A percentile compares a stretch with the other conserved stretches of the same genome.
Conservation (phyloP, 1,140 invertebrate species). For the Pseudachorutes palmiensis region DNA sequence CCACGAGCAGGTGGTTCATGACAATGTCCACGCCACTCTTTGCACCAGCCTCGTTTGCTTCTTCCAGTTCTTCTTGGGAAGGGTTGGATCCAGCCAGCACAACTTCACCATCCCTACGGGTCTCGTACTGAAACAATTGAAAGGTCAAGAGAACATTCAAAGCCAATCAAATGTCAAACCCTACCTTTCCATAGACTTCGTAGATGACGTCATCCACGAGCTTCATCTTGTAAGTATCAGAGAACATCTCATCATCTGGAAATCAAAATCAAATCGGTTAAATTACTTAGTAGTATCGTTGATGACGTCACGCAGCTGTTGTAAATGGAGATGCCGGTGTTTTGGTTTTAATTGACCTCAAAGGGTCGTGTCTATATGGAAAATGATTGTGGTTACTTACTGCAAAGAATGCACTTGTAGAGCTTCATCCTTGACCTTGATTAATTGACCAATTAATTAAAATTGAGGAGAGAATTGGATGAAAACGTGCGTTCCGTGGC, state of each 20-base stretch:
- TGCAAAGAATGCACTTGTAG: slow-evolving; percentile 88
- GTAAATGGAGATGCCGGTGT: neutral
- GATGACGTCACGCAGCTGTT: too few relatives aligned
- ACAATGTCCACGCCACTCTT: slow-evolving; percentile 86
- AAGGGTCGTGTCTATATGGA: neutral
- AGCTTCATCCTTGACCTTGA: slow-evolving; percentile 72
- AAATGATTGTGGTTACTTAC: slow-evolving; percentile 48
- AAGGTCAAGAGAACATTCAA: neutral
- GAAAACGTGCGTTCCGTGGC: slow-evolving; percentile 9
- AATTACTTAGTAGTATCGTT: neutral
- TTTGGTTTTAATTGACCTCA: neutral
- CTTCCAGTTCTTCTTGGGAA: slow-evolving; percentile 77
- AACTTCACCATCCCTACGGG: slow-evolving; percentile 68
- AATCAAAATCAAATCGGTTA: neutral
- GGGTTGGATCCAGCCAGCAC: slow-evolving; percentile 79
- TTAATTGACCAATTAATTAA: slow-evolving; percentile 9
- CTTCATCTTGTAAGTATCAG: slow-evolving; percentile 92
- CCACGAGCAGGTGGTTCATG: slow-evolving; percentile 78
- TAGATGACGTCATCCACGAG: slow-evolving; percentile 87
- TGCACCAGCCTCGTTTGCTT: slow-evolving; percentile 64
- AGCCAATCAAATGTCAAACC: slow-evolving; percentile 10
- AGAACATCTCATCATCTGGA: slow-evolving; percentile 92
- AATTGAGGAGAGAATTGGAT: slow-evolving; percentile 9
- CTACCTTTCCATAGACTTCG: slow-evolving; percentile 81
- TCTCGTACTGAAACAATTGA: slow-evolving; percentile 55